Percentiles rank a stretch among this genome's conserved stretches.
phyloP scores from a whole-genome alignment of 2,797 vertebrate species.

The Crenichthys baileyi region DNA sequence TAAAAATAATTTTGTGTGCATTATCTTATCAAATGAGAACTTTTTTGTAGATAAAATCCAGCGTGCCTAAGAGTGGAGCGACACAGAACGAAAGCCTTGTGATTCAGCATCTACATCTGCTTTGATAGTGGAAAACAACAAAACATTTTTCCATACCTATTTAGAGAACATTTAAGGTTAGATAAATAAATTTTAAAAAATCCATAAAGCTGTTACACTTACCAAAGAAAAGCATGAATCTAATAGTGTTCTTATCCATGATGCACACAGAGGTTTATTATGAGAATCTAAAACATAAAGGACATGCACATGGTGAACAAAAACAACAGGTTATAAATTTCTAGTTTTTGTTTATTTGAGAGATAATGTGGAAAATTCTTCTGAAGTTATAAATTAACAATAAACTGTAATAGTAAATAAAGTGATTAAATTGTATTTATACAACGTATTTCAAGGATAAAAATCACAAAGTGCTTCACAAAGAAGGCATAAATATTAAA shows the following conservation, averaged over 20 bases:
- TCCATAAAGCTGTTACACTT: neutral
- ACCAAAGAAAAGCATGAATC: neutral
- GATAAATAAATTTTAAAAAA: neutral
- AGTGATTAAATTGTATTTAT: neutral
- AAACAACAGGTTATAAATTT: neutral
- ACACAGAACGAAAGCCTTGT: no score
- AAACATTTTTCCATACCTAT: neutral
- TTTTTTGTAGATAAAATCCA: no score
- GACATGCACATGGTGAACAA: neutral
- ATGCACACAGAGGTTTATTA: neutral
- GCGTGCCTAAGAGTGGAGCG: no score
- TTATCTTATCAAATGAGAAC: no score
- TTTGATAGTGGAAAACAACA: no score
- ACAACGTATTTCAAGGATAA: neutral
- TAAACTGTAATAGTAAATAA: neutral
- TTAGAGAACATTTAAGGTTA: neutral
- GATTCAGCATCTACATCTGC: no score
- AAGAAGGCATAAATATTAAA: neutral
- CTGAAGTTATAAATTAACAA: neutral
- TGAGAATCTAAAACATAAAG: neutral
- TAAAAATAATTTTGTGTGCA: no score
- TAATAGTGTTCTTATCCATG: neutral
- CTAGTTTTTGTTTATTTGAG: neutral
- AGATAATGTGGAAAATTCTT: neutral
- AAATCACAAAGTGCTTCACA: neutral